phyloP scores from a whole-genome alignment of 2,797 vertebrate genomes.

The Malacoraja senta region DNA sequence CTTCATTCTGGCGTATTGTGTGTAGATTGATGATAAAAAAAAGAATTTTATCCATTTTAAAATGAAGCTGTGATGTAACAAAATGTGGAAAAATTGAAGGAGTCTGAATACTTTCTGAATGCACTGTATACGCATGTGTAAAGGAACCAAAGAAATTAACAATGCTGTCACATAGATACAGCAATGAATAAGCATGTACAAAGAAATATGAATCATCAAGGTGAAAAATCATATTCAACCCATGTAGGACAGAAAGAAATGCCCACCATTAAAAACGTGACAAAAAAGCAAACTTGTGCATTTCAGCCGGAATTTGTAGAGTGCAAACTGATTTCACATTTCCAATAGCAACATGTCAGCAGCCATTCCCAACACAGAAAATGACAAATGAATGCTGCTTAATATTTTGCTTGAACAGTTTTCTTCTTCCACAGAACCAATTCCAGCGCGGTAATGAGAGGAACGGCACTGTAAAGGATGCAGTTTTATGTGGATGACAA shows the following conservation, averaged over 20 bases:
- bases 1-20: no score
- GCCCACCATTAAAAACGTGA: neutral
- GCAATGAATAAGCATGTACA: neutral
- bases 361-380: constrained; percentile 43
- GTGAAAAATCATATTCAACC: constrained; percentile 13
- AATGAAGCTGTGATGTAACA: no score
- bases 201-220: neutral
- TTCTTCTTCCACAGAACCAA: constrained; percentile 65
- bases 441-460: constrained; percentile 68
- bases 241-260: neutral
- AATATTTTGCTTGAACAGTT: constrained; percentile 61
- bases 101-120: no score
- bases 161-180: neutral
- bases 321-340: constrained; percentile 41
- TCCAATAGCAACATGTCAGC: constrained; percentile 27
- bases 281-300: neutral
- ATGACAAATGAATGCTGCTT: constrained; percentile 60
- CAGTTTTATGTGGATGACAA: constrained; percentile 67
- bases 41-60: no score
- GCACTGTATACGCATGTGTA: neutral
- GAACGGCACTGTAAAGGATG: constrained; percentile 50
- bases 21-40: no score
- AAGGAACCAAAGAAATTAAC: constrained; percentile 6
- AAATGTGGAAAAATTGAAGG: no score
- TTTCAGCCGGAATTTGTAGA: constrained; percentile 46